A percentile compares a stretch with the other conserved stretches of the same genome.
phyloP scores from a whole-genome alignment of 2,888 invertebrate species.

The Trachelus iudaicus region DNA sequence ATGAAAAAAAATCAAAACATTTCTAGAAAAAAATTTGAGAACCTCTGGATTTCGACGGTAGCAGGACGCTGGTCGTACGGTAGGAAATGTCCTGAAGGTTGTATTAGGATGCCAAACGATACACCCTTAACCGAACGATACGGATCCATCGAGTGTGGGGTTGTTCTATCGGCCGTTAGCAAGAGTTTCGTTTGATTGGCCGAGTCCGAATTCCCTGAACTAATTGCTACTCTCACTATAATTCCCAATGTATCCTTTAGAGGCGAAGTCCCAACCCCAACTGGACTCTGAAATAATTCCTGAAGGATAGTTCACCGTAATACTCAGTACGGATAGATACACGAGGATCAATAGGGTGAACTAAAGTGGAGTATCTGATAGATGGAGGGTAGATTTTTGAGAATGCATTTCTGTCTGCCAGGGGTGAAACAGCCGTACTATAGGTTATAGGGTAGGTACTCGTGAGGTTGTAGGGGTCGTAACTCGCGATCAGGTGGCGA shows the following conservation, averaged over 20 bases:
- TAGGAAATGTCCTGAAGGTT: slow-evolving; percentile 41
- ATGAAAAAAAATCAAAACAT: too few species aligned
- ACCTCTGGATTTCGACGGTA: slow-evolving; percentile 37
- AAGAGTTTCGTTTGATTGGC: slow-evolving; percentile 42
- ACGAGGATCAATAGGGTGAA: too few species aligned
- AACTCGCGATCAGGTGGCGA: slow-evolving; percentile 64
- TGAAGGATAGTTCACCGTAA: too few species aligned
- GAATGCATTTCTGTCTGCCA: slow-evolving; percentile 17
- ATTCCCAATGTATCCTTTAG: too few species aligned
- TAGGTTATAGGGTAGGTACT: slow-evolving; percentile 30
- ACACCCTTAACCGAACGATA: slow-evolving; percentile 55
- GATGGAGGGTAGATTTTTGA: neutral
- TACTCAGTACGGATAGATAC: too few species aligned
- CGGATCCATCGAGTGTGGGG: slow-evolving; percentile 39
- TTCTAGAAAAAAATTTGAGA: slow-evolving; percentile 31
- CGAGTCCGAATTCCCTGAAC: neutral
- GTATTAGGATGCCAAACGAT: slow-evolving; percentile 42
- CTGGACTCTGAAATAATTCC: too few species aligned
- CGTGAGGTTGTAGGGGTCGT: slow-evolving; percentile 41
- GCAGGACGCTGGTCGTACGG: slow-evolving; percentile 24
- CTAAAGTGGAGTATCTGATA: too few species aligned
- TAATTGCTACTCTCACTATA: too few species aligned
- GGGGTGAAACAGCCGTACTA: slow-evolving; percentile 13
- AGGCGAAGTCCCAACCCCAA: too few species aligned
- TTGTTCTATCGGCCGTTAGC: slow-evolving; percentile 50